Percentiles rank a stretch among this genome's conserved stretches.
Conservation (phyloP, 2,797 vertebrate genomes). For the Tympanoctomys barrerae region DNA sequence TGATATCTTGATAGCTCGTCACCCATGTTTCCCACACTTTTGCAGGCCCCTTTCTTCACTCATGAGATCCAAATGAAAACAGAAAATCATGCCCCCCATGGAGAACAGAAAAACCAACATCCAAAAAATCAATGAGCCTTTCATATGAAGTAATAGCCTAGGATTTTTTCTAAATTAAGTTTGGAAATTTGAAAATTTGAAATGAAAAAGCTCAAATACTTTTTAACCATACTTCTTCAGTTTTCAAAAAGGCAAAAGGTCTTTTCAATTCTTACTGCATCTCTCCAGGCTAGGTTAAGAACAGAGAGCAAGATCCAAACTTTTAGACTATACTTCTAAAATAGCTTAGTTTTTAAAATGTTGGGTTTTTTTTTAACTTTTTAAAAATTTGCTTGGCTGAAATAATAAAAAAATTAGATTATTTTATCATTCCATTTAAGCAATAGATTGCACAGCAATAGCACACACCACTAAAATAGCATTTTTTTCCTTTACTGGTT, state of each 20-base stretch:
- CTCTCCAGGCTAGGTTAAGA: slow-evolving; percentile 26
- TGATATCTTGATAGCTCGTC: not conserved
- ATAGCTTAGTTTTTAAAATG: slow-evolving; percentile 50
- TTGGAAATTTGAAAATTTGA: slow-evolving; percentile 58
- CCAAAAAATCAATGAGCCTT: not conserved
- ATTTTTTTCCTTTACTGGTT: not conserved
- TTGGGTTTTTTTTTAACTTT: slow-evolving; percentile 51
- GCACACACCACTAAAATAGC: slow-evolving; percentile 34
- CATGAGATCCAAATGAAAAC: slow-evolving; percentile 51
- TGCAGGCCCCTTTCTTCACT: not conserved
- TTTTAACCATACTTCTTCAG: slow-evolving; percentile 26
- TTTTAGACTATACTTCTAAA: slow-evolving; percentile 32
- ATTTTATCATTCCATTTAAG: slow-evolving; percentile 54
- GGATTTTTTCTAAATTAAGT: slow-evolving; percentile 61
- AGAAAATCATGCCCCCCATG: not conserved
- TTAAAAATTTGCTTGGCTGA: slow-evolving; percentile 10
- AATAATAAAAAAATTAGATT: not conserved
- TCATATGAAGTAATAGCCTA: slow-evolving; percentile 22
- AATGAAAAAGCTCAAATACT: slow-evolving; percentile 47
- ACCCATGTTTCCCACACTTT: not conserved
- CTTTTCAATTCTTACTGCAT: slow-evolving; percentile 46
- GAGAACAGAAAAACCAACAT: not conserved
- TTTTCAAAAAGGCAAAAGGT: slow-evolving; percentile 54
- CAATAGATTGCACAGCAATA: slow-evolving; percentile 45
- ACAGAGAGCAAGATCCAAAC: slow-evolving; percentile 12